Base-by-base conservation (phyloP, 1,140 invertebrate species). In the Drosophila oshimai region DNA sequence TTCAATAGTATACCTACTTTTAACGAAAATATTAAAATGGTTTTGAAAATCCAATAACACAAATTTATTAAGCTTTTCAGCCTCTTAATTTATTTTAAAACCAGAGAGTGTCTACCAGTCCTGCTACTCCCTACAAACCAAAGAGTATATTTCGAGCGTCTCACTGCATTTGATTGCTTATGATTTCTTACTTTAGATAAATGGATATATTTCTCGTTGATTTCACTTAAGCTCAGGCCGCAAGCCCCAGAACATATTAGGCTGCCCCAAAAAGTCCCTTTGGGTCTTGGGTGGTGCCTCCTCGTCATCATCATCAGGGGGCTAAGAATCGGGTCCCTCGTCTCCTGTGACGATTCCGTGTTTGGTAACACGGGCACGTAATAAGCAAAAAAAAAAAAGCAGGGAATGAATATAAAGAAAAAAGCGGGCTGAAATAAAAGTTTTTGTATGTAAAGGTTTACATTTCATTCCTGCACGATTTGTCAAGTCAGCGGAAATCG, bases 401-500 rank as follows among this genome's bases (percentile, higher is more conserved):
- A 9, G 29, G 42, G 67, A 22, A 61, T 24, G 33, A 41, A 26
- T 36, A 36, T 33, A 17, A 33, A 31, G 45, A 45, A 42, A 39
- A 12, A 9, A 37, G 13, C 33, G n/a, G 26, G 13, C 6, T 45
- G 36, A 39, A 36, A 46, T 61, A 55, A 78, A 61, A 61, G 42
- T 75, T 86, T 79, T 72, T 45, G 58, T 67, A 55, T 26, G 58
- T 57, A 72, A 62, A 74, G 83, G 83, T 75, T 80, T 87, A 87
- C 74, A 83, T 83, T 83, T 87, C 78, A 78, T 84, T 84, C 77
- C 87, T 73, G 79, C 79, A 89, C 75, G 84, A 89, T 89, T 89
- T 89, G 84, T 89, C 84, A 89, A 89, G 84, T 89, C 84, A 89
- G 84, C 84, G 84, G 84, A 89, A 89, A 89, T 89, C 84, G 86